Evolutionary conservation across 2,888 invertebrate genomes (phyloP).

Genomic region (Brachyptera putata): DNA sequence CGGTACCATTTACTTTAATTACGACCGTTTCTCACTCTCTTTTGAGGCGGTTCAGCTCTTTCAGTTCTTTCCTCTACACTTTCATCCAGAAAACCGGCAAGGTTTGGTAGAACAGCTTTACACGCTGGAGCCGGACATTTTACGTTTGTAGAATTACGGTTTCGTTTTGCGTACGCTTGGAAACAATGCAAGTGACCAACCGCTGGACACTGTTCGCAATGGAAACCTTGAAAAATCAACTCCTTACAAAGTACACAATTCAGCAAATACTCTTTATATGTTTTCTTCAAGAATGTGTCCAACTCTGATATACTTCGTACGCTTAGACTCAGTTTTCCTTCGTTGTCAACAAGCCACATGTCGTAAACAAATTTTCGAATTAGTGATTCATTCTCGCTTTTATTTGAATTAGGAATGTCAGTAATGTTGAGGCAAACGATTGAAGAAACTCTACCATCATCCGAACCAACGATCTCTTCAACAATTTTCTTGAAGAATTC

Average conservation of each 20-base stretch:
- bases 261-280: neutral
- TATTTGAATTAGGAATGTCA: neutral
- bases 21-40: too few species aligned
- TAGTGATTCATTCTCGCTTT: neutral
- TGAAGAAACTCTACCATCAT: neutral
- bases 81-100: neutral
- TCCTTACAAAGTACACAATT: neutral
- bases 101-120: neutral
- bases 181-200: neutral
- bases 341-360: neutral
- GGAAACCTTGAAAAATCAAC: neutral
- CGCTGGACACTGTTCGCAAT: neutral
- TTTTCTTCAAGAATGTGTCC: neutral
- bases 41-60: too few species aligned
- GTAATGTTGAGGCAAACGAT: slow-evolving; percentile 5
- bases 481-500: neutral
- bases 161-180: neutral
- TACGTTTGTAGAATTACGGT: neutral
- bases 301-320: neutral
- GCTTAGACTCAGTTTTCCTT: neutral
- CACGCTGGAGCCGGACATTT: neutral
- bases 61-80: neutral
- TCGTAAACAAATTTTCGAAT: neutral
- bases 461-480: neutral
- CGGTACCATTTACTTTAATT: too few species aligned